A percentile compares a stretch with the other conserved stretches of the same genome.
Evolutionary conservation across 30 jellyfish, hydroid and myxozoan species (phyloP).

Genomic region (Chironex yamaguchii): DNA sequence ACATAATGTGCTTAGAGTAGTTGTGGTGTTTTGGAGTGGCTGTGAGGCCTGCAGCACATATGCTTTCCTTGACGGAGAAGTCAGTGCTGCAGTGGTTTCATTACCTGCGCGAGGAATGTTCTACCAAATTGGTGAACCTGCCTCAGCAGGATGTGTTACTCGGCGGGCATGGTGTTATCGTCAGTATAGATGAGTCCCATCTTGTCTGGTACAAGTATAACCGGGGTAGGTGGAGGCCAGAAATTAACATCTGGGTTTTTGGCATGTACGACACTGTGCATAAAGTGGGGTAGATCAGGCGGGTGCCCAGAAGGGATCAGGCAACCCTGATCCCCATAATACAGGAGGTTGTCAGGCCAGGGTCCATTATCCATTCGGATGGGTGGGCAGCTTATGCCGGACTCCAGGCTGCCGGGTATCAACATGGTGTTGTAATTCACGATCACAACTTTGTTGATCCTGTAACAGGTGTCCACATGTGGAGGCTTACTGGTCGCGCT

Average conservation of each 20-base stretch:
- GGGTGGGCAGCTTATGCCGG: slow-evolving; percentile 35
- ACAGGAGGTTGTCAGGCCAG: background rate
- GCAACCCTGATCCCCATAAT: slow-evolving; percentile 13
- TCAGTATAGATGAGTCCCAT: slow-evolving; percentile 34
- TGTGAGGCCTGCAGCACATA: background rate
- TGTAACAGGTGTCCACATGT: slow-evolving; percentile 40
- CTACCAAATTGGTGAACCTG: slow-evolving; percentile 4
- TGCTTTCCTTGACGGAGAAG: background rate
- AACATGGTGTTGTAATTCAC: slow-evolving; percentile 11
- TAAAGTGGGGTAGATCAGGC: slow-evolving; percentile 9
- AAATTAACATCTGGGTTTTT: slow-evolving; percentile 38
- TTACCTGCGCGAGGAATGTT: slow-evolving; percentile 37
- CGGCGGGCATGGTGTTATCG: slow-evolving; percentile 37
- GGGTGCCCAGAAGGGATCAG: slow-evolving; percentile 6
- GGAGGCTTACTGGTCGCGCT: slow-evolving; percentile 23
- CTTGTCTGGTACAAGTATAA: slow-evolving; percentile 14
- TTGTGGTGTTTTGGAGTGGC: slow-evolving; percentile 33
- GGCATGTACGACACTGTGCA: slow-evolving; percentile 41
- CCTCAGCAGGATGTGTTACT: slow-evolving; percentile 20
- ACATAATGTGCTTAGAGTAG: background rate
- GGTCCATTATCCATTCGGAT: slow-evolving; percentile 34
- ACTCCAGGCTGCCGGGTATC: background rate
- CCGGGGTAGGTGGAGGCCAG: background rate
- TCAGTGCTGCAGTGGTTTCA: slow-evolving; percentile 57
- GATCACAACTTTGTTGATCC: slow-evolving; percentile 36